phyloP scores from a whole-genome alignment of 2,797 vertebrate species.

The Smutsia temminckii region DNA sequence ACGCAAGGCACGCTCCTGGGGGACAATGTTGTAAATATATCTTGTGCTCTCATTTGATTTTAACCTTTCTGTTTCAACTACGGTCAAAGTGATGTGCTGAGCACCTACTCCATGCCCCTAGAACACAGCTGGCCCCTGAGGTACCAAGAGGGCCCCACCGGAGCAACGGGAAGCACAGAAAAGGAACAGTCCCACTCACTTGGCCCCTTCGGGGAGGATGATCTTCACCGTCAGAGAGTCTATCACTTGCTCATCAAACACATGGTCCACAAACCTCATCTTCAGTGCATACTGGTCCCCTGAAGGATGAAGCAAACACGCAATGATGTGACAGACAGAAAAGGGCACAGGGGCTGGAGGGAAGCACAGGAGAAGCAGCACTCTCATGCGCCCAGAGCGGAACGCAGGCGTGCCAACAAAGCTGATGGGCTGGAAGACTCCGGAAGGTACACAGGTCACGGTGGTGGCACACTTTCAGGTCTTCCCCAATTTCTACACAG shows the following conservation, averaged over 20 bases:
- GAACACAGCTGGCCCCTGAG: neutral
- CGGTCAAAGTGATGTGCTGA: neutral
- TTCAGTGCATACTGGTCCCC: slow-evolving; percentile 98
- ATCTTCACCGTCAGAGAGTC: slow-evolving; percentile 96
- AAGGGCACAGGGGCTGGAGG: neutral
- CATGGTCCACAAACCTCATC: slow-evolving; percentile 97
- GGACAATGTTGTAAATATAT: neutral
- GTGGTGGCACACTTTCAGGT: neutral
- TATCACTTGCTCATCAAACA: slow-evolving; percentile 98
- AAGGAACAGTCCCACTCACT: slow-evolving; percentile 86
- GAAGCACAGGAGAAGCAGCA: neutral
- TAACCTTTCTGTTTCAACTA: neutral
- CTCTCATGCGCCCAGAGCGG: neutral
- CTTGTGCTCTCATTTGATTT: neutral
- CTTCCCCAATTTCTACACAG: neutral
- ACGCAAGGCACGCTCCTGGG: neutral
- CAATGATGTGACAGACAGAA: neutral
- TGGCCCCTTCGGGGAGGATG: slow-evolving; percentile 97
- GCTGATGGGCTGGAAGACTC: neutral
- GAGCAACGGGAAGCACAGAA: neutral
- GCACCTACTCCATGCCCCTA: neutral
- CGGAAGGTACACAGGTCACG: neutral
- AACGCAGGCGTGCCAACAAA: neutral
- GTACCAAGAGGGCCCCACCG: neutral
- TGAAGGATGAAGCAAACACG: slow-evolving; percentile 72